Conservation (phyloP, 2,888 invertebrate species). For the Hydropsyche betteni region DNA sequence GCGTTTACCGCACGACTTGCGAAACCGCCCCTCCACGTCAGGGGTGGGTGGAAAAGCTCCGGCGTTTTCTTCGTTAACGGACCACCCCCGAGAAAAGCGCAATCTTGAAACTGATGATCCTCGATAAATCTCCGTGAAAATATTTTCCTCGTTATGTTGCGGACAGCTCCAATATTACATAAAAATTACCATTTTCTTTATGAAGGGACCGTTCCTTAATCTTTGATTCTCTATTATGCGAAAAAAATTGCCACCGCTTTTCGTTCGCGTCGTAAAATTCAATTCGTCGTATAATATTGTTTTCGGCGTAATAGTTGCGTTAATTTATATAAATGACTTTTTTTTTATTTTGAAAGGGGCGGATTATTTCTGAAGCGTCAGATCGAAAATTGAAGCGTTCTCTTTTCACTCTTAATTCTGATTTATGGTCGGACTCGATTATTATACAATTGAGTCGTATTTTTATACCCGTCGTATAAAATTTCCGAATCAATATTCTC, state of each 20-base stretch:
- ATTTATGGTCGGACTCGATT: no score
- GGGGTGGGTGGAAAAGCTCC: no score
- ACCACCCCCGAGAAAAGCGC: not conserved
- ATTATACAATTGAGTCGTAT: no score
- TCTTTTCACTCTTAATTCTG: no score
- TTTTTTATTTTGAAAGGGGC: no score
- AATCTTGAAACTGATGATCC: constrained; percentile 32
- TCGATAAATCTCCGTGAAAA: constrained; percentile 33
- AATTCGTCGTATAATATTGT: constrained; percentile 29
- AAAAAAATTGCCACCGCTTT: constrained; percentile 11
- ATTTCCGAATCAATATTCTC: no score
- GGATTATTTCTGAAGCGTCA: no score
- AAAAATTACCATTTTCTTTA: constrained; percentile 33
- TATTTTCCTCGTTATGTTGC: constrained; percentile 33
- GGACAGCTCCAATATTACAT: constrained; percentile 32
- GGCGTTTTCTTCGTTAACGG: no score
- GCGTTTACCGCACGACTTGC: not conserved
- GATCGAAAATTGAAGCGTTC: no score
- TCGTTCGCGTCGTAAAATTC: not conserved
- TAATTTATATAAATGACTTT: no score
- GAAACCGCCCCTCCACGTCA: no score
- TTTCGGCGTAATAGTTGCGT: not conserved
- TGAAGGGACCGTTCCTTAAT: constrained; percentile 31
- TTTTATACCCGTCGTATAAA: no score
- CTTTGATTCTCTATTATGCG: constrained; percentile 11